phyloP scores from a whole-genome alignment of 1,140 invertebrate genomes.

The Hermatobates lingyangjiaoensis region DNA sequence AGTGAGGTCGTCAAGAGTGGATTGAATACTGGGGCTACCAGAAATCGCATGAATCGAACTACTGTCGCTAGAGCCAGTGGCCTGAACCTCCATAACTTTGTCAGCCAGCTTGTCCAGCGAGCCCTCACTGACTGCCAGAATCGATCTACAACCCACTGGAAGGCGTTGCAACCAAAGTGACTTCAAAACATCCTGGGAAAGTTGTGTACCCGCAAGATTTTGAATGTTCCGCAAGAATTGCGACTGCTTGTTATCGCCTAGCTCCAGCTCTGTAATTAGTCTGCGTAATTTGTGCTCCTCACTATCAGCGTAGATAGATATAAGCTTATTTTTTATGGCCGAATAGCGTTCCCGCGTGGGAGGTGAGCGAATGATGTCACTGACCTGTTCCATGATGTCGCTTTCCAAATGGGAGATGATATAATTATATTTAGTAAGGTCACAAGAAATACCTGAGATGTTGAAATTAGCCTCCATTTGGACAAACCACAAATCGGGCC shows the following conservation, averaged over 20 bases:
- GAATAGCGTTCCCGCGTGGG: constrained; percentile 10
- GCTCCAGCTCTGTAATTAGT: constrained; percentile 1
- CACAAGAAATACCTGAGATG: constrained; percentile 11
- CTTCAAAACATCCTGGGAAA: constrained; percentile 20
- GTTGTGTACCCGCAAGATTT: constrained; percentile 12
- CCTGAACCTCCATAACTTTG: constrained; percentile 5
- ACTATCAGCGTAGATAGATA: constrained; percentile 15
- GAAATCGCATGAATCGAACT: no score
- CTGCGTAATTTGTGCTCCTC: constrained; percentile 16
- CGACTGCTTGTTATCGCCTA: constrained; percentile 21
- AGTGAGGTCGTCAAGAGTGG: no score
- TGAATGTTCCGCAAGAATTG: constrained; percentile 19
- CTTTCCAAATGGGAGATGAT: constrained; percentile 8
- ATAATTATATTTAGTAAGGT: constrained; percentile 17
- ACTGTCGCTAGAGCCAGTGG: no score
- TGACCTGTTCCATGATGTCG: constrained; percentile 1
- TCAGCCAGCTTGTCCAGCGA: neutral
- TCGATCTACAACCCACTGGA: neutral
- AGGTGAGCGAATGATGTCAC: constrained; percentile 9
- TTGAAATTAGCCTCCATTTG: constrained; percentile 19
- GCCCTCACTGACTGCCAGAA: neutral
- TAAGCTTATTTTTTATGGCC: constrained; percentile 19
- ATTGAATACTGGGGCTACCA: no score
- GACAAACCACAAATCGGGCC: constrained; percentile 19
- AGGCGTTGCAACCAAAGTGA: constrained; percentile 2